Percentiles rank a stretch among this genome's conserved stretches.
These are phyloP conservation scores for Himalopsyche japonica DNA, from an alignment of 2,888 invertebrate species.

Conservation along the genomic window DNA sequence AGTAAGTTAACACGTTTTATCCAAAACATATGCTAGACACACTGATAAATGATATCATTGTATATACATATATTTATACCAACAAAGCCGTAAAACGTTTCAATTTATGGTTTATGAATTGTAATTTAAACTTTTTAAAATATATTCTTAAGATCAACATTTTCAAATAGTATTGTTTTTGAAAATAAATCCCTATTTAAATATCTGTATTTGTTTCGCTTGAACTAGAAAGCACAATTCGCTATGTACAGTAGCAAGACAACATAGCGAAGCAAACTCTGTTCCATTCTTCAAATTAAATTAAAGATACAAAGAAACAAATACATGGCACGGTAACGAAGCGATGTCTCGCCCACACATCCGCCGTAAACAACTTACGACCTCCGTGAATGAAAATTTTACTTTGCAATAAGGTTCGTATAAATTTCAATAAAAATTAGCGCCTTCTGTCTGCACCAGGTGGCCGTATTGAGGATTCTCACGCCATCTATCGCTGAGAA, in stretches of 20 bases:
- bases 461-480: constrained; percentile 11
- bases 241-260: not conserved
- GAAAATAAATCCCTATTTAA: too few relatives aligned
- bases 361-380: not conserved
- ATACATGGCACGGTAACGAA: not conserved
- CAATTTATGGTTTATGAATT: too few relatives aligned
- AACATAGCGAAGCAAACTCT: not conserved
- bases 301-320: not conserved
- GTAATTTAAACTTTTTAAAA: too few relatives aligned
- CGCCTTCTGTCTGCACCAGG: not conserved
- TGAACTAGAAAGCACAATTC: too few relatives aligned
- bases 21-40: too few relatives aligned
- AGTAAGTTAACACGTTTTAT: too few relatives aligned
- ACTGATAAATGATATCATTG: too few relatives aligned
- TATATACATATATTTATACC: too few relatives aligned
- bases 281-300: not conserved
- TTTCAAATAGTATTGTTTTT: too few relatives aligned
- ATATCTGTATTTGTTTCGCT: too few relatives aligned
- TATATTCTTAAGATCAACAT: too few relatives aligned
- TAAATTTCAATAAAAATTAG: constrained; percentile 22
- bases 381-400: constrained; percentile 3
- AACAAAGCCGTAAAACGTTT: too few relatives aligned
- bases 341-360: not conserved
- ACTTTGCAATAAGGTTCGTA: constrained; percentile 4
- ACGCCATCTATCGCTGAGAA: not conserved